Evolutionary conservation across 2,797 vertebrate genomes (phyloP).

Genomic region (Anguilla marmorata): DNA sequence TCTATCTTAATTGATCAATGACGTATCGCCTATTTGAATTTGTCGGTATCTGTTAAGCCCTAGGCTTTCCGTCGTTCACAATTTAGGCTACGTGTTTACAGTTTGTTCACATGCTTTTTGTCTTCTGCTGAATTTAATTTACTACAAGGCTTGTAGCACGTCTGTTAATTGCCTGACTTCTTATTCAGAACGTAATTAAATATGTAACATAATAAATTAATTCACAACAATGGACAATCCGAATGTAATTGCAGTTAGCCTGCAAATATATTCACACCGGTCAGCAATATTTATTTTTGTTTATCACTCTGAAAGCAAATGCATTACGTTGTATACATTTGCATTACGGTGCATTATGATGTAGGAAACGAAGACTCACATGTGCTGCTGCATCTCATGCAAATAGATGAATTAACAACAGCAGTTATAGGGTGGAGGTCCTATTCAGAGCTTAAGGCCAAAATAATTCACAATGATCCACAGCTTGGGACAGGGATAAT

Average conservation of each 20-base stretch:
- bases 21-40: background rate
- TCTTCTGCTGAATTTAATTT: too few species aligned
- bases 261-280: background rate
- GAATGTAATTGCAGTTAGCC: background rate
- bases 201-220: background rate
- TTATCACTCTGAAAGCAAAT: background rate
- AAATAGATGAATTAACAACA: conserved; percentile 1
- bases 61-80: too few species aligned
- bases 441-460: background rate
- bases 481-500: conserved; percentile 11
- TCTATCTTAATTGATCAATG: background rate
- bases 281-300: background rate
- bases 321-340: background rate
- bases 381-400: background rate
- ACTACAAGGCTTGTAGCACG: background rate
- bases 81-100: too few species aligned
- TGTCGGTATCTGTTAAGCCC: background rate
- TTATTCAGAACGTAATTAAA: background rate
- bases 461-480: background rate
- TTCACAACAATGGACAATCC: background rate
- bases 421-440: background rate
- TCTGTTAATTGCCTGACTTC: background rate
- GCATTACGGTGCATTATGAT: background rate
- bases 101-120: too few species aligned
- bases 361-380: background rate